phyloP scores from a whole-genome alignment of 2,888 invertebrate genomes.

The Mylabris sibirica region DNA sequence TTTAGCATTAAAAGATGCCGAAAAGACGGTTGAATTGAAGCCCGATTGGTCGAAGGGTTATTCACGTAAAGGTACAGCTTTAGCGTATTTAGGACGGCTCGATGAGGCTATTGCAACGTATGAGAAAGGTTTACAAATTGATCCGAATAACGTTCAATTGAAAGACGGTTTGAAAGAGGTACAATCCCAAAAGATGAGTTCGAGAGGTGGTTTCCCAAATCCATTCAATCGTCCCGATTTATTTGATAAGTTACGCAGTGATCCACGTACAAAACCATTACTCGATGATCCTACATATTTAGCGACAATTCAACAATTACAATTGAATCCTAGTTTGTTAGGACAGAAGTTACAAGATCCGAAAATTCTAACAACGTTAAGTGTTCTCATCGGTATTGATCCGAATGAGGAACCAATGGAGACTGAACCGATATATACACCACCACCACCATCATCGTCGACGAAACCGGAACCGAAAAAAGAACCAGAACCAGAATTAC shows the following conservation, averaged over 20 bases:
- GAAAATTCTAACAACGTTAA: conserved; percentile 72
- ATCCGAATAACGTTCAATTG: conserved; percentile 77
- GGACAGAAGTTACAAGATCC: conserved; percentile 69
- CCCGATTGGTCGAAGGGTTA: conserved; percentile 89
- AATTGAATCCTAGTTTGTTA: conserved; percentile 70
- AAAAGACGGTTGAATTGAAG: conserved; percentile 80
- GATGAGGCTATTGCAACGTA: conserved; percentile 82
- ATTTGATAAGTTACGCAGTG: conserved; percentile 68
- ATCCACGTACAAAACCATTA: conserved; percentile 75
- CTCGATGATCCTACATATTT: conserved; percentile 79
- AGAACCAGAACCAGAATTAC: conserved; percentile 69
- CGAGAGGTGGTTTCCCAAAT: conserved; percentile 55
- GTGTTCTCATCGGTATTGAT: conserved; percentile 73
- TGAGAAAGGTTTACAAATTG: conserved; percentile 74
- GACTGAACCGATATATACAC: conserved; percentile 61
- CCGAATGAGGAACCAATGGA: conserved; percentile 64
- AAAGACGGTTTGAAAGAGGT: conserved; percentile 71
- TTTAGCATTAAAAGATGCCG: conserved; percentile 84
- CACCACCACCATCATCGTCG: conserved; percentile 54
- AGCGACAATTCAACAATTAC: conserved; percentile 68
- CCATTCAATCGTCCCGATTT: conserved; percentile 68
- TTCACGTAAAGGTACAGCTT: conserved; percentile 87
- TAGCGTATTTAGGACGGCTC: conserved; percentile 76
- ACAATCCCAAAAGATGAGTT: conserved; percentile 44
- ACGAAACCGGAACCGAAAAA: conserved; percentile 62